phyloP scores from a whole-genome alignment of 2,888 invertebrate genomes.

The Camptogramma bilineatum region DNA sequence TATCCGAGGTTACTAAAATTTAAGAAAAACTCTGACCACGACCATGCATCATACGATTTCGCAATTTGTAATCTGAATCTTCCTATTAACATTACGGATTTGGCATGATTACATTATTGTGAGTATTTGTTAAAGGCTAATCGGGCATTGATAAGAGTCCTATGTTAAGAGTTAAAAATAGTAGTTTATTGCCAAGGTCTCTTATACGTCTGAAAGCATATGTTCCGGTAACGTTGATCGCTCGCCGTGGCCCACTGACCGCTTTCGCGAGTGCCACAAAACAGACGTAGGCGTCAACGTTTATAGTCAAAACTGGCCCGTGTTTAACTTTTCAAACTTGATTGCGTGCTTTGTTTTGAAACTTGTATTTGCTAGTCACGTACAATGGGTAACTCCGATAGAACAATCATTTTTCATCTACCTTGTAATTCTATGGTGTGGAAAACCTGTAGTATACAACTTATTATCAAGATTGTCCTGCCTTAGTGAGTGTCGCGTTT shows the following conservation, averaged over 20 bases:
- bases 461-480: slow-evolving; percentile 41
- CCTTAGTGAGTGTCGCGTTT: slow-evolving; percentile 37
- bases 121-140: slow-evolving; percentile 18
- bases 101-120: not conserved
- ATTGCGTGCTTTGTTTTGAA: slow-evolving; percentile 40
- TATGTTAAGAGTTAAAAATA: slow-evolving; percentile 29
- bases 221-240: slow-evolving; percentile 76
- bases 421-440: slow-evolving; percentile 22
- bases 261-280: slow-evolving; percentile 68
- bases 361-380: slow-evolving; percentile 31
- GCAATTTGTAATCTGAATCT: slow-evolving; percentile 28
- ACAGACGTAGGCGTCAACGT: slow-evolving; percentile 65
- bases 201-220: slow-evolving; percentile 53
- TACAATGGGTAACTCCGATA: slow-evolving; percentile 25
- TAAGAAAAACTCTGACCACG: slow-evolving; percentile 34
- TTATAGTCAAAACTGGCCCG: slow-evolving; percentile 55
- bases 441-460: slow-evolving; percentile 29
- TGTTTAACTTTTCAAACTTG: slow-evolving; percentile 40
- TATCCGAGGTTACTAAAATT: slow-evolving; percentile 29
- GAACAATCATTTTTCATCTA: slow-evolving; percentile 26
- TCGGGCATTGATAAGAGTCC: slow-evolving; percentile 29
- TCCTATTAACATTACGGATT: slow-evolving; percentile 4
- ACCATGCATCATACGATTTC: slow-evolving; percentile 39
- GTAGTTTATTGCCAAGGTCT: slow-evolving; percentile 60
- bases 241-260: slow-evolving; percentile 80